A percentile compares a stretch with the other conserved stretches of the same genome.
Conservation (phyloP, 2,113 vertebrate genomes). For the Thalassoma bifasciatum region DNA sequence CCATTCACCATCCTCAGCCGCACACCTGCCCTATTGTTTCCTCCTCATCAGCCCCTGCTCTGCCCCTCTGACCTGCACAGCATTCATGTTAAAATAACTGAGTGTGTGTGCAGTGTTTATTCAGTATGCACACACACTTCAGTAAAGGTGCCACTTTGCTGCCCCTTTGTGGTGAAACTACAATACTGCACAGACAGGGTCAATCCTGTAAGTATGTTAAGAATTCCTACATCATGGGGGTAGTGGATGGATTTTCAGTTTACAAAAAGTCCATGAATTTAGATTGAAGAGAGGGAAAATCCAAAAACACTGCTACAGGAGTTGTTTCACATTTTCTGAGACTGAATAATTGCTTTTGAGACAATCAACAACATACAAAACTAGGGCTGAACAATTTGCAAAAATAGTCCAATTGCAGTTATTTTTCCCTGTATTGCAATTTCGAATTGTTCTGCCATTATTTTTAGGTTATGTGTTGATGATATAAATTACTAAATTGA, state of each 20-base stretch:
- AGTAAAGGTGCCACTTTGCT: slow-evolving; percentile 33
- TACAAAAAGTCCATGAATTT: background rate
- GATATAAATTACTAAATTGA: too few relatives aligned
- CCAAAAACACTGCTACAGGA: background rate
- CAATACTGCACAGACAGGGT: slow-evolving; percentile 24
- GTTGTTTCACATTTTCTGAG: too few relatives aligned
- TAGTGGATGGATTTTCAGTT: background rate
- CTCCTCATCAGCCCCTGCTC: slow-evolving; percentile 18
- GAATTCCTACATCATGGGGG: background rate
- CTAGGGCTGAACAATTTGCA: too few relatives aligned
- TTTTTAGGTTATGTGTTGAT: too few relatives aligned
- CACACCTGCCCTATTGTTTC: slow-evolving; percentile 65
- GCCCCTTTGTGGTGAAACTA: slow-evolving; percentile 60
- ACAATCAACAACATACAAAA: too few relatives aligned
- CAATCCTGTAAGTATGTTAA: background rate
- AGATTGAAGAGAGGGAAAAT: background rate
- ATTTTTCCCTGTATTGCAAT: too few relatives aligned
- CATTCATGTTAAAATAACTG: slow-evolving; percentile 26
- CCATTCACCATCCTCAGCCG: slow-evolving; percentile 30
- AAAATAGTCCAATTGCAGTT: too few relatives aligned
- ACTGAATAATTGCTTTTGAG: too few relatives aligned
- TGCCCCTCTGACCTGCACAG: slow-evolving; percentile 27
- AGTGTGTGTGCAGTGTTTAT: slow-evolving; percentile 32
- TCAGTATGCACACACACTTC: slow-evolving; percentile 12
- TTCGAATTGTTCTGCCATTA: too few relatives aligned